These are phyloP conservation scores for Erpetoichthys calabaricus DNA, from an alignment of 2,797 vertebrate genomes.

Conservation along the genomic window DNA sequence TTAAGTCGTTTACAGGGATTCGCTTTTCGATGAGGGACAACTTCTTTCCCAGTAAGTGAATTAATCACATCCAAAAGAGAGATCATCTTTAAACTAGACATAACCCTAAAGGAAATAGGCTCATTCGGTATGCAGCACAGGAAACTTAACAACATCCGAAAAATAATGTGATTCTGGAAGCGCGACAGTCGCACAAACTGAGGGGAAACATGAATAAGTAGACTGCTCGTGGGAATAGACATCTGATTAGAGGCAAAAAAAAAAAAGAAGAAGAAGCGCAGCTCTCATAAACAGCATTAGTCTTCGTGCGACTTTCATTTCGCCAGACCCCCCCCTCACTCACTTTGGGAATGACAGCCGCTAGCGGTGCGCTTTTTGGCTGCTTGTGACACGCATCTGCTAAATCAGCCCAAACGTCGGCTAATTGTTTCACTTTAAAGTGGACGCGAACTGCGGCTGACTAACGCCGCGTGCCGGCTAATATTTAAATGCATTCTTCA, in stretches of 20 bases:
- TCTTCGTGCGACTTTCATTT: constrained; percentile 50
- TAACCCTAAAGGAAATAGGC: constrained; percentile 90
- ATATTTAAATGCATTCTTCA: no score
- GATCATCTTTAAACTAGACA: constrained; percentile 96
- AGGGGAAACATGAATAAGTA: constrained; percentile 78
- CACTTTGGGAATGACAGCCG: constrained; percentile 11
- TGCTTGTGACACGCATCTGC: no score
- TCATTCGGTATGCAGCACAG: constrained; percentile 86
- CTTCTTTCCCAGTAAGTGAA: constrained; percentile 71
- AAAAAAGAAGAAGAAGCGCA: constrained; percentile 30
- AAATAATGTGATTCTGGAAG: constrained; percentile 89
- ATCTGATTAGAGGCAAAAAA: constrained; percentile 83
- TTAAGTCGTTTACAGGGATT: constrained; percentile 58
- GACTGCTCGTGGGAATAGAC: constrained; percentile 79
- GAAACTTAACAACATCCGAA: constrained; percentile 93
- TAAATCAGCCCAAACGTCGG: no score
- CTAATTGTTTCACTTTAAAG: no score
- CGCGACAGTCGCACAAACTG: constrained; percentile 78
- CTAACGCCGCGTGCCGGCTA: no score
- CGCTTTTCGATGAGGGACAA: constrained; percentile 63
- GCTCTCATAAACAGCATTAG: constrained; percentile 83
- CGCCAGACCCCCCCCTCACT: constrained; percentile 36
- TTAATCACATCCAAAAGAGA: constrained; percentile 95
- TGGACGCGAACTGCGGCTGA: no score
- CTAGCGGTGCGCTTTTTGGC: no score